Evolutionary conservation across 2,888 invertebrate species (phyloP).

Genomic region (Ctenicera cuprea): DNA sequence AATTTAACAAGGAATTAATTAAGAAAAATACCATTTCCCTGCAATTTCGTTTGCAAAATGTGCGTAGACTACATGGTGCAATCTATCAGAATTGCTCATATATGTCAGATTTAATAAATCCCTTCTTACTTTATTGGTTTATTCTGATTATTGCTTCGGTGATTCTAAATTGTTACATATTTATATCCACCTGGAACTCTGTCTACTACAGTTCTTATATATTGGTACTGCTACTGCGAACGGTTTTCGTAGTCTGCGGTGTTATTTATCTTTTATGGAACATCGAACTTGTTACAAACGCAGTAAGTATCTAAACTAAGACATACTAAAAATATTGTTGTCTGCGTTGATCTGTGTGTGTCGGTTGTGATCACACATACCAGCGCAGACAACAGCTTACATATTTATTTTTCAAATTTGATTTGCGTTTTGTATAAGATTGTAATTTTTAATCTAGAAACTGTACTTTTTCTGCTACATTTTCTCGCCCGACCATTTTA

Average conservation of each 20-base stretch:
- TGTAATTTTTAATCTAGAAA: no score
- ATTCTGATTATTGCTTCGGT: background rate
- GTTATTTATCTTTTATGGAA: background rate
- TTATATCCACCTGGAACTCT: constrained; percentile 4
- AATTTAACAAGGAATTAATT: background rate
- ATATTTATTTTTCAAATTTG: no score
- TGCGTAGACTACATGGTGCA: background rate
- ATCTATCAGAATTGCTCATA: background rate
- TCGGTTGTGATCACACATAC: no score
- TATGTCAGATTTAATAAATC: background rate
- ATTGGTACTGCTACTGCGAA: constrained; percentile 4
- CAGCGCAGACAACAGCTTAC: no score
- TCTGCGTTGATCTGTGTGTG: no score
- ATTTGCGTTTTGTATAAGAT: no score
- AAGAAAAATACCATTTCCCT: background rate
- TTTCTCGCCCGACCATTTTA: no score
- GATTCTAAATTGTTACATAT: constrained; percentile 26
- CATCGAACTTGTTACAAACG: background rate
- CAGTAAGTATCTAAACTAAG: constrained; percentile 15
- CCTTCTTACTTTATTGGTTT: background rate
- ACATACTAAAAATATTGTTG: no score
- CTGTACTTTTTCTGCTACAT: no score
- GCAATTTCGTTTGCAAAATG: no score
- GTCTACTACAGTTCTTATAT: background rate
- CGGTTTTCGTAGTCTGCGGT: background rate